phyloP scores from a whole-genome alignment of 2,888 invertebrate species.

The Salpingus planirostris region DNA sequence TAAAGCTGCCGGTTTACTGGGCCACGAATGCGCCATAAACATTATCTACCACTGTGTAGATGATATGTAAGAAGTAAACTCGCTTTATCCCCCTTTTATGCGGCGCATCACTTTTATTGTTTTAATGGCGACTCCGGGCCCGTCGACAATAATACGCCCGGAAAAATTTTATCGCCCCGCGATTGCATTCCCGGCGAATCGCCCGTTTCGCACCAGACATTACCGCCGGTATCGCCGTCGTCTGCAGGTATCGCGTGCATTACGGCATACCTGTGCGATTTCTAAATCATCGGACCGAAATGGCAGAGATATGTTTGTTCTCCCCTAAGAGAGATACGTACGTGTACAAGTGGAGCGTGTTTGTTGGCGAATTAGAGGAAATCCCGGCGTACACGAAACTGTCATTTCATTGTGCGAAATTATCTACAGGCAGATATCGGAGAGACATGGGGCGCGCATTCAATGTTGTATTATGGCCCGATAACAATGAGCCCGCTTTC shows the following conservation, averaged over 20 bases:
- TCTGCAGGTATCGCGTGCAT: no score
- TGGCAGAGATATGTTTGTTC: slow-evolving; percentile 29
- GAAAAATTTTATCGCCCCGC: no score
- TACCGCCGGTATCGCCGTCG: no score
- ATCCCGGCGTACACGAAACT: slow-evolving; percentile 25
- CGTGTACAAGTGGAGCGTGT: slow-evolving; percentile 17
- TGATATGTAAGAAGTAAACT: slow-evolving; percentile 32
- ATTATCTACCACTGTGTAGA: slow-evolving; percentile 32
- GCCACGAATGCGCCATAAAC: slow-evolving; percentile 32
- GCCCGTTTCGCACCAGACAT: no score
- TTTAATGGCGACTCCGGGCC: no score
- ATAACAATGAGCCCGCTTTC: no score
- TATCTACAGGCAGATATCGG: slow-evolving; percentile 26
- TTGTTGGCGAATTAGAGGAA: slow-evolving; percentile 27
- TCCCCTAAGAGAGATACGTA: slow-evolving; percentile 23
- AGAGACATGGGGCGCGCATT: slow-evolving; percentile 22
- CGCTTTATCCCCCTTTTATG: slow-evolving; percentile 27
- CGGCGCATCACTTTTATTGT: slow-evolving; percentile 18
- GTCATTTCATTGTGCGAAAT: slow-evolving; percentile 28
- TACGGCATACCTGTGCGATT: no score
- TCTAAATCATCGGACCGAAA: slow-evolving; percentile 25
- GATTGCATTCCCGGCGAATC: no score
- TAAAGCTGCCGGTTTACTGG: slow-evolving; percentile 27
- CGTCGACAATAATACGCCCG: no score
- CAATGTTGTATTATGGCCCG: no score